Evolutionary conservation across 2,888 invertebrate species (phyloP).

Genomic region (Dioctria rufipes): DNA sequence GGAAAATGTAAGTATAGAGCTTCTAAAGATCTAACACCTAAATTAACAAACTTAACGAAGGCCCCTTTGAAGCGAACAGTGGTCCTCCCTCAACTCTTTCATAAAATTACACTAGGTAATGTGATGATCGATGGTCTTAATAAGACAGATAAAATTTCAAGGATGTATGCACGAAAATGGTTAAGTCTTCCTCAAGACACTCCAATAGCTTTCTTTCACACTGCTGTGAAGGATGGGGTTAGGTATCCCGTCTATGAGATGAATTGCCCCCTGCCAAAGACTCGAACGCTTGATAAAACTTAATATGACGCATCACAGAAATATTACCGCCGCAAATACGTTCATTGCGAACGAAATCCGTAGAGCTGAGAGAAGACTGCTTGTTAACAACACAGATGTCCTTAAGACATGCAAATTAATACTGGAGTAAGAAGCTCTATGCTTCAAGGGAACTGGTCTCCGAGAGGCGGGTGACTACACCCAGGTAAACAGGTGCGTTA

Average conservation of each 20-base stretch:
- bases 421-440: too few species aligned
- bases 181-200: neutral
- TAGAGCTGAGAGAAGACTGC: slow-evolving; percentile 5
- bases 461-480: too few species aligned
- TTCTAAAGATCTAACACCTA: neutral
- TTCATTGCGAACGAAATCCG: slow-evolving; percentile 1
- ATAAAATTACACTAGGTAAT: slow-evolving; percentile 3
- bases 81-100: slow-evolving; percentile 8
- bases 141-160: neutral
- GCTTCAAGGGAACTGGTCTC: too few species aligned
- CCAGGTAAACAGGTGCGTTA: too few species aligned
- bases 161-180: neutral
- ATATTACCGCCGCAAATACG: neutral
- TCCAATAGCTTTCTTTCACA: slow-evolving; percentile 13
- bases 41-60: neutral
- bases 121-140: neutral
- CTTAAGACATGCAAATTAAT: too few species aligned
- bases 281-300: neutral
- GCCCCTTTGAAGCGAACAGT: neutral
- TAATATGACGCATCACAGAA: neutral
- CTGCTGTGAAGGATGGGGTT: neutral
- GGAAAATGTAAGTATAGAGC: neutral
- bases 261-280: neutral
- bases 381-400: too few species aligned
- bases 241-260: neutral